Percentiles rank a stretch among this genome's conserved stretches.
Evolutionary conservation across 2,797 vertebrate genomes (phyloP).

Genomic region (Myiothlypis coronata): DNA sequence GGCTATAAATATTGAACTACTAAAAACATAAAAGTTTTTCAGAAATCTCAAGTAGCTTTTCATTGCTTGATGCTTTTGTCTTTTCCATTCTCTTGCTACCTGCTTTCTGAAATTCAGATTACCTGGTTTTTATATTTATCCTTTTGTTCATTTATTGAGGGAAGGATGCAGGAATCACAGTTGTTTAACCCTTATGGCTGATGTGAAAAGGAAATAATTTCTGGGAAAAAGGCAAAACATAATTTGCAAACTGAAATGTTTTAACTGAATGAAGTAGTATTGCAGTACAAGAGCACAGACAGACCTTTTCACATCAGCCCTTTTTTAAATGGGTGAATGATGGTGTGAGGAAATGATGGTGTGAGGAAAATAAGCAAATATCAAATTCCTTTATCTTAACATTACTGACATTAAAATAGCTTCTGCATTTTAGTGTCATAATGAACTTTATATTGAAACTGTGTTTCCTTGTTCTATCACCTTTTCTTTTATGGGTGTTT

Average conservation of each 20-base stretch:
- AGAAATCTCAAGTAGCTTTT: neutral
- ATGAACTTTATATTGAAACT: neutral
- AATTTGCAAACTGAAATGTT: neutral
- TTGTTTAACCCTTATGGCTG: neutral
- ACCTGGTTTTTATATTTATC: neutral
- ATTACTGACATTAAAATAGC: neutral
- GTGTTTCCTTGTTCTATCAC: neutral
- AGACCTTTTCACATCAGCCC: neutral
- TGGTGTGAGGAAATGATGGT: neutral
- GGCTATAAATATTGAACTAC: neutral
- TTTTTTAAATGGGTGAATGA: neutral
- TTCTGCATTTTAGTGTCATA: neutral
- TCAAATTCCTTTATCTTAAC: neutral
- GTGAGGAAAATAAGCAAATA: neutral
- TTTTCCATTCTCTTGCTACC: neutral
- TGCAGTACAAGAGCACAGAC: neutral
- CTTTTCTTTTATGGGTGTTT: neutral
- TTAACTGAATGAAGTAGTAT: neutral
- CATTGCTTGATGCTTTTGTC: neutral
- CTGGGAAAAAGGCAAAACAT: neutral
- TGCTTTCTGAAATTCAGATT: neutral
- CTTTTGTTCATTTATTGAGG: neutral
- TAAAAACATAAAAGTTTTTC: conserved; percentile 10
- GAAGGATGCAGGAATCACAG: neutral
- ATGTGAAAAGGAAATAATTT: neutral